These are phyloP conservation scores for Chaetogeoica ovagalla DNA, from an alignment of 2,888 invertebrate genomes.

Conservation along the genomic window DNA sequence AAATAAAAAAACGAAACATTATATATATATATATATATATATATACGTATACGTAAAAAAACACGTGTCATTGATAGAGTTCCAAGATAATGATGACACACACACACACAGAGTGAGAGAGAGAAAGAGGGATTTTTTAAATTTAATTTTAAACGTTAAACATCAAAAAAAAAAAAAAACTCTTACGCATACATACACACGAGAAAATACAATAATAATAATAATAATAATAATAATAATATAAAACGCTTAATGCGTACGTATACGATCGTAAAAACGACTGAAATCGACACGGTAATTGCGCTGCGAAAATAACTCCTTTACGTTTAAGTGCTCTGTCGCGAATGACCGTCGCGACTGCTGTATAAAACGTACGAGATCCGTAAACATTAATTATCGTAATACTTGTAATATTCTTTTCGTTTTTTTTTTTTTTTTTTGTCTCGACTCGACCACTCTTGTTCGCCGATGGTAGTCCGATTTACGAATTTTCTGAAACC, in stretches of 20 bases:
- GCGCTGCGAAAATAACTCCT: conserved; percentile 43
- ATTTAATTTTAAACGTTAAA: conserved; percentile 22
- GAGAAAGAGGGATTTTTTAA: not conserved
- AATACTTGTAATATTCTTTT: not conserved
- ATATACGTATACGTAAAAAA: not conserved
- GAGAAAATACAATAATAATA: conserved; percentile 22
- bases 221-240: conserved; percentile 31
- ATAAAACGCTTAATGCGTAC: conserved; percentile 18
- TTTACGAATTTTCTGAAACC: no score
- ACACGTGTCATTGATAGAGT: conserved; percentile 34
- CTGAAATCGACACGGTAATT: conserved; percentile 44
- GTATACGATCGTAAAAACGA: conserved; percentile 25
- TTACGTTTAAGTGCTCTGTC: not conserved
- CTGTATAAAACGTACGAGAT: not conserved
- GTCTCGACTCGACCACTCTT: no score
- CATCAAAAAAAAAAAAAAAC: conserved; percentile 43
- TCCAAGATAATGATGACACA: not conserved
- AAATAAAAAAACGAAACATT: no score
- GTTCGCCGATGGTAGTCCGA: no score
- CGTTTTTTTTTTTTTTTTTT: no score
- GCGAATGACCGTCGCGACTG: not conserved
- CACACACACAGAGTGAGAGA: no score
- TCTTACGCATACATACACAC: not conserved
- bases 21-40: no score
- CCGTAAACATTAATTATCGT: not conserved